Conservation (phyloP, 2,888 invertebrate genomes). For the Pammene aurita region DNA sequence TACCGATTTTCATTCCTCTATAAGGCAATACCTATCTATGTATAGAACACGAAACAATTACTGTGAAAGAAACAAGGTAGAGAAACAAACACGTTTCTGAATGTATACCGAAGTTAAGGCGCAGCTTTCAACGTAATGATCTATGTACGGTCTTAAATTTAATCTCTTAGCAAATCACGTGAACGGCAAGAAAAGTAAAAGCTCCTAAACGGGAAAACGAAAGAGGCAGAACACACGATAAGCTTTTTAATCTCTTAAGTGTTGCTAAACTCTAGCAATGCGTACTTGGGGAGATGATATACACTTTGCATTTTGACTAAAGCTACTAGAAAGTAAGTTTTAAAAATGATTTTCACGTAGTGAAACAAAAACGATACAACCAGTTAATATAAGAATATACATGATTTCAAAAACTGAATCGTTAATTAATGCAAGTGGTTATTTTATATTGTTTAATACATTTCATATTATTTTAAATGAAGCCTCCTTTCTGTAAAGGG, state of each 20-base stretch:
- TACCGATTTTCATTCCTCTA: not conserved
- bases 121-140: conserved; percentile 36
- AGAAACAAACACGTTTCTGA: not conserved
- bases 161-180: conserved; percentile 72
- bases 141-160: conserved; percentile 58
- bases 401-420: no score
- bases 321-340: not conserved
- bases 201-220: conserved; percentile 73
- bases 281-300: not conserved
- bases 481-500: no score
- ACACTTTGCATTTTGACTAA: conserved; percentile 5
- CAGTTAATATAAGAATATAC: no score
- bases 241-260: conserved; percentile 79
- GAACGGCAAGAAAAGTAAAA: conserved; percentile 73
- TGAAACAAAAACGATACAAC: no score
- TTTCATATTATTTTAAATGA: no score
- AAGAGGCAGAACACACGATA: conserved; percentile 76
- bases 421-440: no score
- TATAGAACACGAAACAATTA: not conserved
- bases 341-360: no score
- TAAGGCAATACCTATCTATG: not conserved
- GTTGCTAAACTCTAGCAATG: conserved; percentile 48
- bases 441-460: no score
- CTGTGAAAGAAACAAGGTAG: not conserved
- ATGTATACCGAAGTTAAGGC: conserved; percentile 28